A percentile compares a stretch with the other conserved stretches of the same genome.
Evolutionary conservation across 2,113 vertebrate species (phyloP).

Genomic region (Taxidea taxus): DNA sequence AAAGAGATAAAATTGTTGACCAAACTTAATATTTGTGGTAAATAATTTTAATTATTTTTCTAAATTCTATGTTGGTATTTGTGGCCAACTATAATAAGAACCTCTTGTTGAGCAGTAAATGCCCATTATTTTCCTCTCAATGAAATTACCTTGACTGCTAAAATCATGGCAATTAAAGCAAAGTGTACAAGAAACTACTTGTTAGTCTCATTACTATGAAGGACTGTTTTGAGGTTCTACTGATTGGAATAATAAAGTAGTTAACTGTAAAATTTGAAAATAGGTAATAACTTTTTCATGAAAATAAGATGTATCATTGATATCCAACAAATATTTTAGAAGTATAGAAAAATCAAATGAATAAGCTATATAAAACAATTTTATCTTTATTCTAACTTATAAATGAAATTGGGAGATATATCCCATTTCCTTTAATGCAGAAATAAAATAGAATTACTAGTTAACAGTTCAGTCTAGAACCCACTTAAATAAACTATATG

Average conservation of each 20-base stretch:
- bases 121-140: accelerated
- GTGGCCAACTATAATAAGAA: neutral
- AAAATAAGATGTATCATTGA: neutral
- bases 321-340: neutral
- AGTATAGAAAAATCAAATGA: neutral
- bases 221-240: neutral
- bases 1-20: neutral
- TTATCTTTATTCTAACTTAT: neutral
- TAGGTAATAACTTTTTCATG: neutral
- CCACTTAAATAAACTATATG: neutral
- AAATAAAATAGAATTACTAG: neutral
- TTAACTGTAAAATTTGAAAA: neutral
- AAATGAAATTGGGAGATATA: neutral
- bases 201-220: neutral
- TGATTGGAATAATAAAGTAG: neutral
- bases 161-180: constrained; percentile 12
- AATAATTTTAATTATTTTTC: neutral
- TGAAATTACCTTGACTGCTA: neutral
- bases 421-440: neutral
- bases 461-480: neutral
- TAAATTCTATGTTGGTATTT: neutral
- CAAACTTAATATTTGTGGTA: neutral
- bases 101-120: neutral
- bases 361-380: neutral
- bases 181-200: neutral